Conservation (phyloP, 2,113 vertebrate species). For the Xerus inauris region DNA sequence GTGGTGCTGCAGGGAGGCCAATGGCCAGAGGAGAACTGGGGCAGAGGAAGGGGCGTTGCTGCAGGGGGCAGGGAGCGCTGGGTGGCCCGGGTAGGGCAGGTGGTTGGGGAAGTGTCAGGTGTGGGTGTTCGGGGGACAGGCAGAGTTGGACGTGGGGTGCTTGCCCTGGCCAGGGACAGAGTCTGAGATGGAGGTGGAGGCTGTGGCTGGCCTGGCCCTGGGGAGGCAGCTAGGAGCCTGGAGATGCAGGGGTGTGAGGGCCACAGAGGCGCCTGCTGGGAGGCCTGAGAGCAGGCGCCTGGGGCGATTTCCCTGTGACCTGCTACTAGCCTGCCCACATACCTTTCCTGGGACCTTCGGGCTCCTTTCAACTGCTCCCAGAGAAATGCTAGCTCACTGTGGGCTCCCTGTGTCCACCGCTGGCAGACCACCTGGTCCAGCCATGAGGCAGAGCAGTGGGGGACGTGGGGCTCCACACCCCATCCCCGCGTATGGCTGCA, state of each 20-base stretch:
- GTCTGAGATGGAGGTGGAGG: background rate
- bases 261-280: no score
- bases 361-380: background rate
- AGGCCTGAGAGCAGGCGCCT: no score
- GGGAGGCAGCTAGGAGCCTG: fast-evolving
- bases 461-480: fast-evolving
- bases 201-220: background rate
- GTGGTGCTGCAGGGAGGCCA: background rate
- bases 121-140: background rate
- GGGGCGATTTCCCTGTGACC: fast-evolving
- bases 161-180: no score
- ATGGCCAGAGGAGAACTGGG: background rate
- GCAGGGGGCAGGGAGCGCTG: background rate
- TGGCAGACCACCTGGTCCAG: fast-evolving
- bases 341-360: background rate
- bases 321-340: fast-evolving
- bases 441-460: fast-evolving
- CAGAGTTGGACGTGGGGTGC: background rate
- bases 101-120: background rate
- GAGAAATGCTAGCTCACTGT: fast-evolving
- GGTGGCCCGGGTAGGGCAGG: background rate
- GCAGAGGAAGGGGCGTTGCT: background rate
- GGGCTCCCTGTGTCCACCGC: background rate
- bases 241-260: background rate
- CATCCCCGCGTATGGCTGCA: fast-evolving